These are phyloP conservation scores for Glaucomys volans DNA, from an alignment of 2,113 vertebrate species.

Conservation along the genomic window DNA sequence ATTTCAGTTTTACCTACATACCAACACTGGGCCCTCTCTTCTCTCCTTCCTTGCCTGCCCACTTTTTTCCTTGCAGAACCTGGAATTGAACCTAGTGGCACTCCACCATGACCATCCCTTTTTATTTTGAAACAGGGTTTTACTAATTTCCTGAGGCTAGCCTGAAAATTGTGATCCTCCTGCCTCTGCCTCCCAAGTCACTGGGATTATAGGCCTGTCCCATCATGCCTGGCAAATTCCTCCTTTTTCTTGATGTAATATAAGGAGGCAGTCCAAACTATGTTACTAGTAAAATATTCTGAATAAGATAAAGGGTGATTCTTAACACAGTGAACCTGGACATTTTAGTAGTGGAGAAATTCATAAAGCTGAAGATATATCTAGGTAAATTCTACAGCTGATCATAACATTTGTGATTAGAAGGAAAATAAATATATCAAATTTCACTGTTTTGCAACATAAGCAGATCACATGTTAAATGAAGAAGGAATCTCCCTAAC, in stretches of 20 bases:
- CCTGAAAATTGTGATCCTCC: background rate
- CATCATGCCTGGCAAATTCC: background rate
- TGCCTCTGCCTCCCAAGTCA: background rate
- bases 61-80: background rate
- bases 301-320: conserved; percentile 63
- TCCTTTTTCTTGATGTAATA: background rate
- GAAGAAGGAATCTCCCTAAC: conserved; percentile 44
- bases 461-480: background rate
- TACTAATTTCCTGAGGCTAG: background rate
- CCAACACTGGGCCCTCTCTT: conserved; percentile 24
- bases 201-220: too few species aligned
- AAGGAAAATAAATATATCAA: background rate
- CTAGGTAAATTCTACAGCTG: background rate
- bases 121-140: background rate
- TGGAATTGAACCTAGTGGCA: too few species aligned
- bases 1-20: conserved; percentile 58
- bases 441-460: conserved; percentile 30
- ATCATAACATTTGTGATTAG: background rate
- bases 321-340: background rate
- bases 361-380: background rate
- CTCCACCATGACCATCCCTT: background rate
- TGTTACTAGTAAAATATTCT: conserved; percentile 39
- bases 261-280: conserved; percentile 35
- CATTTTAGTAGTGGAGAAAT: conserved; percentile 41
- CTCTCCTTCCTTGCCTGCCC: background rate